These are phyloP conservation scores for Typhlichthys subterraneus DNA, from an alignment of 2,797 vertebrate species.

Conservation along the genomic window DNA sequence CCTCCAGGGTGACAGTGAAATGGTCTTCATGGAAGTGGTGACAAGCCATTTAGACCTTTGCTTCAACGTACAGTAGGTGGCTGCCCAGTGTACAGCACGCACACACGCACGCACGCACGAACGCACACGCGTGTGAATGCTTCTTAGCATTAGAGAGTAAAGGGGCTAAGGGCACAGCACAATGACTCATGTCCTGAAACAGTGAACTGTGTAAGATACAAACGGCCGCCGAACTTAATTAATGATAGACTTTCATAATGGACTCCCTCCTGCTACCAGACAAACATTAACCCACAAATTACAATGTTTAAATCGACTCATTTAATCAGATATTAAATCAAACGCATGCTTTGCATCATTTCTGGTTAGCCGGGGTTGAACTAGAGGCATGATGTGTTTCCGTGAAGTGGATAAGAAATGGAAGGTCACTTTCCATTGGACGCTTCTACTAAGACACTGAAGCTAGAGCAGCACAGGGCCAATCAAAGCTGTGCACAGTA, in stretches of 20 bases:
- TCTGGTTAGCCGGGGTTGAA: too few species aligned
- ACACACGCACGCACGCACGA: too few species aligned
- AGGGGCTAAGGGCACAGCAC: too few species aligned
- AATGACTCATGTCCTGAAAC: not conserved
- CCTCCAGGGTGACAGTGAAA: not conserved
- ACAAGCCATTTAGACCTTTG: constrained; percentile 33
- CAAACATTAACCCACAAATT: not conserved
- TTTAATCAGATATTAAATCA: not conserved
- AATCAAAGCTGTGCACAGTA: constrained; percentile 3
- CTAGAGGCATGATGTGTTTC: too few species aligned
- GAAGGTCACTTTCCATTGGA: too few species aligned
- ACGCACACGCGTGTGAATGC: too few species aligned
- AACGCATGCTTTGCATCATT: not conserved
- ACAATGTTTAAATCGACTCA: not conserved
- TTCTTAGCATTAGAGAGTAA: not conserved
- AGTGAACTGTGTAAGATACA: not conserved
- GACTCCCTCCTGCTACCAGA: not conserved
- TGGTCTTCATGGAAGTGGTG: constrained; percentile 26
- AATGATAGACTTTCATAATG: constrained; percentile 1
- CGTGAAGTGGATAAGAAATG: too few species aligned
- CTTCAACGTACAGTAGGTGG: not conserved
- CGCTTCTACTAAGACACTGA: not conserved
- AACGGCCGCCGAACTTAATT: constrained; percentile 5
- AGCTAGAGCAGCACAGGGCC: not conserved
- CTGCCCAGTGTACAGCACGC: not conserved